A percentile compares a stretch with the other conserved stretches of the same genome.
phyloP scores from a whole-genome alignment of 1,140 invertebrate genomes.

The Diachasma alloeum region DNA sequence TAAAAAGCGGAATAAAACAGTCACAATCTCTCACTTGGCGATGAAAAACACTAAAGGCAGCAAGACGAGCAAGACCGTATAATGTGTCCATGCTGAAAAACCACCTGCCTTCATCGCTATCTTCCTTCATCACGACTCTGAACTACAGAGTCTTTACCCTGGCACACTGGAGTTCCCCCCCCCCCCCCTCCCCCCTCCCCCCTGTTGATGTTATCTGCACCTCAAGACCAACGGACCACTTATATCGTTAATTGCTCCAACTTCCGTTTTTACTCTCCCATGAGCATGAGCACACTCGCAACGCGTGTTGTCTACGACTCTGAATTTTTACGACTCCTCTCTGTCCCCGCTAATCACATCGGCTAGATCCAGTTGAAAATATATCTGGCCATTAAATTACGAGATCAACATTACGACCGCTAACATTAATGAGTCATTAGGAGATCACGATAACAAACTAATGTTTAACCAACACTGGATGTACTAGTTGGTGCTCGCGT shows the following conservation, averaged over 20 bases:
- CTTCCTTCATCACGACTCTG: constrained; percentile 46
- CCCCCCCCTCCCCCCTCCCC: not conserved
- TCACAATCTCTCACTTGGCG: not conserved
- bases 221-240: constrained; percentile 63
- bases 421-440: constrained; percentile 54
- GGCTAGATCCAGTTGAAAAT: not conserved
- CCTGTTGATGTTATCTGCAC: constrained; percentile 29
- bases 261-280: constrained; percentile 50
- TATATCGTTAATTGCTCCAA: constrained; percentile 67
- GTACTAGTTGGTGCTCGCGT: not conserved
- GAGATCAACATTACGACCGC: not conserved
- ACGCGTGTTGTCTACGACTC: not conserved
- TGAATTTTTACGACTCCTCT: too few species aligned
- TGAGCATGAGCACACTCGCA: constrained; percentile 19
- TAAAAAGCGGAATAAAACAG: not conserved
- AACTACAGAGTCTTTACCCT: not conserved
- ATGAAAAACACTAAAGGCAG: constrained; percentile 25
- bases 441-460: constrained; percentile 51
- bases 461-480: constrained; percentile 58
- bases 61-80: constrained; percentile 48
- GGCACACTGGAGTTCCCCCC: not conserved
- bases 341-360: too few species aligned
- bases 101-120: constrained; percentile 55
- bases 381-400: not conserved
- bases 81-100: constrained; percentile 53